Evolutionary conservation across 2,113 vertebrate species (phyloP), one percentile per base, ranked within the genome.

Genomic region (Neogale vison): DNA sequence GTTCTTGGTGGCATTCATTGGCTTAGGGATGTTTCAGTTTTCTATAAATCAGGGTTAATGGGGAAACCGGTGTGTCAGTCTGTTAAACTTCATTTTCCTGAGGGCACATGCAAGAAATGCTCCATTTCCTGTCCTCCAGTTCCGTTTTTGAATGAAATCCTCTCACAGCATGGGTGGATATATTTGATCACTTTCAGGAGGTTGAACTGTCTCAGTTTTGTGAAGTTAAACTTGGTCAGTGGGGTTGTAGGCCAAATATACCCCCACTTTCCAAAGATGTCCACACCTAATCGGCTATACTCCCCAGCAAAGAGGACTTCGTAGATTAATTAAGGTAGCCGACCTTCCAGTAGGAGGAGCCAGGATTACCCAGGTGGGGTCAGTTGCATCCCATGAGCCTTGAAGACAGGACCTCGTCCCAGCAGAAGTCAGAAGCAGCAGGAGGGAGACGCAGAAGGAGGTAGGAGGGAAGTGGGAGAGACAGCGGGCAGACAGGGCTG

Each of bases 401-500:
- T 61, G n/a, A 61, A 69, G 24, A 21, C 61, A 34, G 6, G 67
- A 45, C 42, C 0, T 10, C 45, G 55, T 79, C n/a, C 76, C 7
- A 42, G 42, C n/a, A 13, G n/a, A 61, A 71, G 2, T 55, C 29
- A 39, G 71, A 83, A 88, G 87, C 36, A 61, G 65, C 6, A 15
- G 14, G 63, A 86, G 34, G 5, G 29, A 1, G 2, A 6, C 0
- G 0, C 39, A 26, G 85, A 20, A 67, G 29, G 18, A 39, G 61
- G 61, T 9, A 57, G 26, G 15, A 7, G 12, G 15, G 8, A 15
- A 45, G 47, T 15, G 1, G 5, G 31, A 90, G 26, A 31, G 18
- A 29, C 7, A 17, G 7, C 2, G 2, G 29, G 57, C 6, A 9
- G 4, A 23, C 52, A 20, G 13, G 2, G 6, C 15, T 24, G 23